A percentile compares a stretch with the other conserved stretches of the same genome.
Evolutionary conservation across 2,797 vertebrate species (phyloP).

Genomic region (Hydrophis major): DNA sequence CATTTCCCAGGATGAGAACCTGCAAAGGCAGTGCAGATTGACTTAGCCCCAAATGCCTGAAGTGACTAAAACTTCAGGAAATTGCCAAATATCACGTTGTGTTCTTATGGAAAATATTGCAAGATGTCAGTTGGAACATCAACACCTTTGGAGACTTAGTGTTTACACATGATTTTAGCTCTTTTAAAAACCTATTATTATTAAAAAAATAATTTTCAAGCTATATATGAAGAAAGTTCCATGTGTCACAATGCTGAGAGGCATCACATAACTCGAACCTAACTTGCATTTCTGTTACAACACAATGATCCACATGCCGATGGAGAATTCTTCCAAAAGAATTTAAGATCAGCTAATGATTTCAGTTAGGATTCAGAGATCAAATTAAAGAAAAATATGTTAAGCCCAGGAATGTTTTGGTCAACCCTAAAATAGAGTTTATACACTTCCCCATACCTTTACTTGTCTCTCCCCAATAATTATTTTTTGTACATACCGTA

Average conservation of each 20-base stretch:
- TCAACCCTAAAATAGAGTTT: neutral
- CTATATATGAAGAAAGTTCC: neutral
- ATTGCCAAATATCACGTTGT: neutral
- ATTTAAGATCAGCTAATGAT: neutral
- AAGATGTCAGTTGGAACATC: neutral
- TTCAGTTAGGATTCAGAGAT: neutral
- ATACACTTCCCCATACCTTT: neutral
- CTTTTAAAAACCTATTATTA: neutral
- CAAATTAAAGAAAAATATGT: neutral
- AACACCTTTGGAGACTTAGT: neutral
- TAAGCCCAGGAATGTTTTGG: neutral
- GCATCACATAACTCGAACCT: neutral
- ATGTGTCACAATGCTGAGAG: neutral
- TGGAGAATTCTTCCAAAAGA: neutral
- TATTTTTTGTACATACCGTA: neutral
- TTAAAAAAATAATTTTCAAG: neutral
- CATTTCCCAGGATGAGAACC: neutral
- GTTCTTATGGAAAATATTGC: neutral
- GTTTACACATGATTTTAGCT: neutral
- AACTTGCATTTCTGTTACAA: neutral
- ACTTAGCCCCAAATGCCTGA: neutral
- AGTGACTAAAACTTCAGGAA: neutral
- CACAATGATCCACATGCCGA: neutral
- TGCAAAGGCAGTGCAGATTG: neutral
- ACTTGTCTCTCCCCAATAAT: neutral